These are phyloP conservation scores for Pygoscelis adeliae DNA, from an alignment of 2,113 vertebrate genomes.

Conservation along the genomic window DNA sequence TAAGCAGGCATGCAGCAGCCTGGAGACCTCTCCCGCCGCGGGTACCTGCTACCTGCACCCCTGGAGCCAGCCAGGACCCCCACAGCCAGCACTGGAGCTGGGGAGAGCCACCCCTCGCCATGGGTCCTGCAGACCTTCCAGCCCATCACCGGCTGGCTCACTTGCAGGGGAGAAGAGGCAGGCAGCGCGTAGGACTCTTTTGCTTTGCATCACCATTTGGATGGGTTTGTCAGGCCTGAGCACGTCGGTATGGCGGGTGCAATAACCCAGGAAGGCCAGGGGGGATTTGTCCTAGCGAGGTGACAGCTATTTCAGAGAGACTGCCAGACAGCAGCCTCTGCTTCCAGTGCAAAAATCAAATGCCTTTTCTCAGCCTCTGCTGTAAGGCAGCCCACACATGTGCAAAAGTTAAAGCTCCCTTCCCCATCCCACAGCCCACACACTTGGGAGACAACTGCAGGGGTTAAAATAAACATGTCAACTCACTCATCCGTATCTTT, in stretches of 20 bases:
- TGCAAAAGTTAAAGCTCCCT: background rate
- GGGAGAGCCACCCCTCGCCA: background rate
- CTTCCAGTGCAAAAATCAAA: background rate
- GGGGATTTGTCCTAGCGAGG: background rate
- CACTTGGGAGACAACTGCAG: background rate
- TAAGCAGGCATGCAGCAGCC: background rate
- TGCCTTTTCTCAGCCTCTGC: background rate
- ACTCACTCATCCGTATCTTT: constrained; percentile 96
- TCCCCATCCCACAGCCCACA: background rate
- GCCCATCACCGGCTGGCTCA: fast-evolving
- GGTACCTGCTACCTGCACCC: background rate
- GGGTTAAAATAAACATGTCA: background rate
- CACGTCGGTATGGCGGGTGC: fast-evolving
- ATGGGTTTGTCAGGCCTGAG: background rate
- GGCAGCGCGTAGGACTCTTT: background rate
- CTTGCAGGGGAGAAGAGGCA: background rate
- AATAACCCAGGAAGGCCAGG: background rate
- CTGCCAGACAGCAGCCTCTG: background rate
- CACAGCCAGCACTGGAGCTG: background rate
- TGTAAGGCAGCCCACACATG: fast-evolving
- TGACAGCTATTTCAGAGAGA: background rate
- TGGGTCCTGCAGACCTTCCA: background rate
- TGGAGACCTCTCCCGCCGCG: background rate
- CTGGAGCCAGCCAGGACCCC: background rate
- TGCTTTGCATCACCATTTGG: background rate